Evolutionary conservation across 2,888 invertebrate genomes (phyloP).

Genomic region (Macrostomum cliftonense): DNA sequence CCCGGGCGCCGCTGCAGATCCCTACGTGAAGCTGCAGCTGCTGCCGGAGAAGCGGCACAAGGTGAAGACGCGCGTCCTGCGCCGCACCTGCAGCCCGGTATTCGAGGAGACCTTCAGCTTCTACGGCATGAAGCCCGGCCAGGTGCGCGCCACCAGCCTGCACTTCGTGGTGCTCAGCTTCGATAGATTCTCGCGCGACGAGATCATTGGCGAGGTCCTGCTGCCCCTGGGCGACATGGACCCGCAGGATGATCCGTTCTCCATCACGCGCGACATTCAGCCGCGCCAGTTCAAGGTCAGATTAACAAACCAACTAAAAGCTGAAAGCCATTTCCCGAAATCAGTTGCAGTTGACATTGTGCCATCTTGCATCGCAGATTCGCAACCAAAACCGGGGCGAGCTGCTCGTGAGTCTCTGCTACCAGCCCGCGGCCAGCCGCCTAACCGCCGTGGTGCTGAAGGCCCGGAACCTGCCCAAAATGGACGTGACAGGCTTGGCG

Average conservation of each 20-base stretch:
- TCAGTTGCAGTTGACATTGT: not conserved
- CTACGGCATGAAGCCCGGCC: slow-evolving; percentile 56
- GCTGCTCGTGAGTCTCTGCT: slow-evolving; percentile 78
- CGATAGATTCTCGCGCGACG: slow-evolving; percentile 88
- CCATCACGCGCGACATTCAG: slow-evolving; percentile 50
- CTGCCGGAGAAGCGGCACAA: slow-evolving; percentile 92
- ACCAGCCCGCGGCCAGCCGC: slow-evolving; percentile 86
- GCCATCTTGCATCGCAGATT: slow-evolving; percentile 45
- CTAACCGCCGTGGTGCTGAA: slow-evolving; percentile 87
- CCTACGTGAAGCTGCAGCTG: slow-evolving; percentile 88
- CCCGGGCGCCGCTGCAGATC: slow-evolving; percentile 67
- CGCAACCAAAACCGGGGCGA: slow-evolving; percentile 81
- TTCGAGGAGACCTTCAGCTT: slow-evolving; percentile 98
- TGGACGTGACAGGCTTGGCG: slow-evolving; percentile 87
- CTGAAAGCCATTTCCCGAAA: no score
- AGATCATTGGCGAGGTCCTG: slow-evolving; percentile 89
- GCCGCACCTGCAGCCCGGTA: slow-evolving; percentile 81
- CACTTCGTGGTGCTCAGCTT: slow-evolving; percentile 44
- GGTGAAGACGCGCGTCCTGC: slow-evolving; percentile 80
- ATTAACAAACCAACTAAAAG: no score
- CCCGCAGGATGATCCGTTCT: slow-evolving; percentile 28
- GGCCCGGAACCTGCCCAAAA: slow-evolving; percentile 85
- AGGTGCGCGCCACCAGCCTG: slow-evolving; percentile 74
- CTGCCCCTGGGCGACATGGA: slow-evolving; percentile 40
- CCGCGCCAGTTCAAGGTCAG: slow-evolving; percentile 73